Evolutionary conservation across 2,888 invertebrate genomes (phyloP).

Genomic region (Steinernema scapterisci): DNA sequence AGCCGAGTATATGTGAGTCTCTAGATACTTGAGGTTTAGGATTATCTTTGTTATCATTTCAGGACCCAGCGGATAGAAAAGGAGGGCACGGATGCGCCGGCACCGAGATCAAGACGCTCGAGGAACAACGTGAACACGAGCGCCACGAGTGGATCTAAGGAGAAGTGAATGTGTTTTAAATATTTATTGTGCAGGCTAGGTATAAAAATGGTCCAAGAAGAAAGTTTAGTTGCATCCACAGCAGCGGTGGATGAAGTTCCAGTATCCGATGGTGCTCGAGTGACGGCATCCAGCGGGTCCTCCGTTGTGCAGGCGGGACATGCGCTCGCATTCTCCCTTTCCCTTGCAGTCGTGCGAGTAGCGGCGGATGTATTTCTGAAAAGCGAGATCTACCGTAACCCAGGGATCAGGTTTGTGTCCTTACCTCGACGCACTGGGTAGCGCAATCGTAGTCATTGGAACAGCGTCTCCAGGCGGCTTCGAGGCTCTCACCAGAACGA

Average conservation of each 20-base stretch:
- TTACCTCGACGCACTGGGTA: conserved; percentile 44
- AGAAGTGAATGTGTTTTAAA: too few relatives aligned
- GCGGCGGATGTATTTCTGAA: conserved; percentile 43
- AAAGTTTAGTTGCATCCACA: conserved; percentile 24
- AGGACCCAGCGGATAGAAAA: conserved; percentile 4
- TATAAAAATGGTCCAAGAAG: too few relatives aligned
- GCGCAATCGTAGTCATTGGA: conserved; percentile 46
- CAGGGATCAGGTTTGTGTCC: too few relatives aligned
- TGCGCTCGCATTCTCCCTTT: conserved; percentile 39
- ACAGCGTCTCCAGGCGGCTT: conserved; percentile 51
- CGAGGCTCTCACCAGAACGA: conserved; percentile 49
- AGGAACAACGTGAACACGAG: not conserved
- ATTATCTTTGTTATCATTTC: not conserved
- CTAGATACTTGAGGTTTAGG: not conserved
- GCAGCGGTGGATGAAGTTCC: conserved; percentile 45
- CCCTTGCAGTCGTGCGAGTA: conserved; percentile 41
- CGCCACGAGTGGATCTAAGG: not conserved
- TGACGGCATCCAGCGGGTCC: conserved; percentile 59
- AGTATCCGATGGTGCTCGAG: conserved; percentile 54
- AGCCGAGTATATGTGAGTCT: not conserved
- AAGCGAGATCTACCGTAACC: not conserved
- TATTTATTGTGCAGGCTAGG: too few relatives aligned
- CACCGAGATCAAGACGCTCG: not conserved
- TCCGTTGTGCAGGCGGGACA: conserved; percentile 45
- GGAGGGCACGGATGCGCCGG: not conserved